Evolutionary conservation across 2,113 vertebrate species (phyloP).

Genomic region (Hystrix cristata): DNA sequence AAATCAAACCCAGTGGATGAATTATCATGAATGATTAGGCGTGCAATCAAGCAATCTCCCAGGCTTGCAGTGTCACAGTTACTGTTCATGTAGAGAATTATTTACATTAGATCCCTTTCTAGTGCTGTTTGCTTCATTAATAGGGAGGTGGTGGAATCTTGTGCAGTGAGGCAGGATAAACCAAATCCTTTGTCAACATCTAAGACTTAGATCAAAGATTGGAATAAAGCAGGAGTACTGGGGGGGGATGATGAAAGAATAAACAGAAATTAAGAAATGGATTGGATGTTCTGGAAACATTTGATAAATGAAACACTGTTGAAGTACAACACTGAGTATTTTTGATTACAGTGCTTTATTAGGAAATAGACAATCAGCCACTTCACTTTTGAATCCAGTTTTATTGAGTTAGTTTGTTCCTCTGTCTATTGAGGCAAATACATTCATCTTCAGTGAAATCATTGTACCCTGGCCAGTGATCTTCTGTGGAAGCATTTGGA

Average conservation of each 20-base stretch:
- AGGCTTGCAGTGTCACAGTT: slow-evolving; percentile 62
- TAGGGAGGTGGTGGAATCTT: slow-evolving; percentile 73
- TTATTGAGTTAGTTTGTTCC: slow-evolving; percentile 63
- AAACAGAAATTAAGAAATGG: slow-evolving; percentile 83
- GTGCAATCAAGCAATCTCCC: slow-evolving; percentile 60
- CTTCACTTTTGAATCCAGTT: slow-evolving; percentile 77
- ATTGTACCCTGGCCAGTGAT: background rate
- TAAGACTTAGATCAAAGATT: slow-evolving; percentile 82
- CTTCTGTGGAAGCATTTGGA: background rate
- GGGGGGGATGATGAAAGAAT: slow-evolving; percentile 72
- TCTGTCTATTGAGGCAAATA: slow-evolving; percentile 20
- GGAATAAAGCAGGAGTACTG: slow-evolving; percentile 69
- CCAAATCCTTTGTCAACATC: slow-evolving; percentile 75
- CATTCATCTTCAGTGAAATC: slow-evolving; percentile 31
- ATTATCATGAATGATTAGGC: slow-evolving; percentile 64
- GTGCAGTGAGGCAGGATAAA: slow-evolving; percentile 67
- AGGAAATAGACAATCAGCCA: slow-evolving; percentile 79
- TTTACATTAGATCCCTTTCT: slow-evolving; percentile 65
- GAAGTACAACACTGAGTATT: slow-evolving; percentile 80
- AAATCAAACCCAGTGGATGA: slow-evolving; percentile 58
- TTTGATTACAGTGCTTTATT: slow-evolving; percentile 82
- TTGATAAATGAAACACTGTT: slow-evolving; percentile 80
- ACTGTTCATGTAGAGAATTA: slow-evolving; percentile 48
- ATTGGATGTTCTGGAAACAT: slow-evolving; percentile 79
- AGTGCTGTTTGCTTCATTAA: slow-evolving; percentile 75